Evolutionary conservation across 2,113 vertebrate species (phyloP).

Genomic region (Nesoenas mayeri): DNA sequence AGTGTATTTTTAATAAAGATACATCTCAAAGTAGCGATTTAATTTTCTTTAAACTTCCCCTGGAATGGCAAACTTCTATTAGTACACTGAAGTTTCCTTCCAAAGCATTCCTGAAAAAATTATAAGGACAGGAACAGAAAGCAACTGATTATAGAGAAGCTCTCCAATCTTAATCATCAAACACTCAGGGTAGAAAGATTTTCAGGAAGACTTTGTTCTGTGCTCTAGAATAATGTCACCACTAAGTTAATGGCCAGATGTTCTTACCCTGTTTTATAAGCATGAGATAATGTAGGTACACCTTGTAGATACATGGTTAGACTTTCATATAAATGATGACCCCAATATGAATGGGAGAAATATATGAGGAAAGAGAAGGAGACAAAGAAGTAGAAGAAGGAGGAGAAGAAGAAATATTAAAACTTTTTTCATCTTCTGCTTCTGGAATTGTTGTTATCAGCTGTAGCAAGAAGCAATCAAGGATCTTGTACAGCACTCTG

Average conservation of each 20-base stretch:
- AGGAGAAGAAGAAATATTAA: not conserved
- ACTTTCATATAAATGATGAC: not conserved
- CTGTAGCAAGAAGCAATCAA: not conserved
- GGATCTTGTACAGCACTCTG: not conserved
- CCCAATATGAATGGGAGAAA: not conserved
- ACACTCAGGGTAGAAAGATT: not conserved
- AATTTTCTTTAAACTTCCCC: not conserved
- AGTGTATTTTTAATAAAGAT: not conserved
- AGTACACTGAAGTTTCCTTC: not conserved
- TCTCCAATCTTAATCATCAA: not conserved
- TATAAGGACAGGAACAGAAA: not conserved
- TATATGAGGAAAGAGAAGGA: fast-evolving
- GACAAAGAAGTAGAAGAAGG: not conserved
- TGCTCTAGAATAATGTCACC: not conserved
- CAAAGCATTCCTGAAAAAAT: not conserved
- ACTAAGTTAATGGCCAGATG: not conserved
- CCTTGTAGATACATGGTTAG: not conserved
- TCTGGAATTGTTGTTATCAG: not conserved
- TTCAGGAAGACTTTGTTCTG: not conserved
- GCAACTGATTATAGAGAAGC: not conserved
- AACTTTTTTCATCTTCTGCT: not conserved
- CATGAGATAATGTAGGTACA: not conserved
- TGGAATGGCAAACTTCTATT: not conserved
- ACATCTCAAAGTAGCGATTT: not conserved
- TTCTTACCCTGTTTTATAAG: not conserved